Evolutionary conservation across 2,888 invertebrate genomes (phyloP).

Genomic region (Prosapia bicincta): DNA sequence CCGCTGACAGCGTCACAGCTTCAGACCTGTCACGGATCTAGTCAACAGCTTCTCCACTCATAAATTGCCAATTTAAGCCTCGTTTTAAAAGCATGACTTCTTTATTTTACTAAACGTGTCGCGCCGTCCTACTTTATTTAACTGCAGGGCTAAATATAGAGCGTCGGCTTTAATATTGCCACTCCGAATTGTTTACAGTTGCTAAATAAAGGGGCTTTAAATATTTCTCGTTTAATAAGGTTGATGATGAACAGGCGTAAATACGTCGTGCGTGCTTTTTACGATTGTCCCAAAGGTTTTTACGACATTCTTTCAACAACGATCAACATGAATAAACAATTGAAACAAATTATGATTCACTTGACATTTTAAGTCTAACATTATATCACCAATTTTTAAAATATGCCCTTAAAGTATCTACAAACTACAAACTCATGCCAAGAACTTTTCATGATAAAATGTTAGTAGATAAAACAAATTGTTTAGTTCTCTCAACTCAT

Average conservation of each 20-base stretch:
- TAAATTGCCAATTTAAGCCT: slow-evolving; percentile 27
- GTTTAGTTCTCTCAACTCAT: too few relatives aligned
- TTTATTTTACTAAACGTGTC: slow-evolving; percentile 5
- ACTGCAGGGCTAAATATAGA: background rate
- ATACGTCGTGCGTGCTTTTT: background rate
- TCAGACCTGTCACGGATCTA: slow-evolving; percentile 17
- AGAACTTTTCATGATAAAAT: too few relatives aligned
- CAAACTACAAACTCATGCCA: too few relatives aligned
- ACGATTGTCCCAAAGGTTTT: background rate
- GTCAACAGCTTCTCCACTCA: slow-evolving; percentile 12
- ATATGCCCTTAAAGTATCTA: too few relatives aligned
- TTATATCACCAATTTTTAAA: background rate
- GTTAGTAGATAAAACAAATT: too few relatives aligned
- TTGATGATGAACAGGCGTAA: background rate
- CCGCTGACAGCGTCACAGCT: slow-evolving; percentile 23
- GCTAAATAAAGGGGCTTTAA: background rate
- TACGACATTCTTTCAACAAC: background rate
- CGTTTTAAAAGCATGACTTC: slow-evolving; percentile 26
- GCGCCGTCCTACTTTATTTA: background rate
- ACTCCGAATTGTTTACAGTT: background rate
- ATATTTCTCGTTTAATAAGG: background rate
- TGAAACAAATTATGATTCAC: background rate
- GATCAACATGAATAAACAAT: background rate
- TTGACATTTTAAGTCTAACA: background rate
- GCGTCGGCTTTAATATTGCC: background rate